A percentile compares a stretch with the other conserved stretches of the same genome.
Evolutionary conservation across 1,140 invertebrate species (phyloP).

Genomic region (Psix sp.): DNA sequence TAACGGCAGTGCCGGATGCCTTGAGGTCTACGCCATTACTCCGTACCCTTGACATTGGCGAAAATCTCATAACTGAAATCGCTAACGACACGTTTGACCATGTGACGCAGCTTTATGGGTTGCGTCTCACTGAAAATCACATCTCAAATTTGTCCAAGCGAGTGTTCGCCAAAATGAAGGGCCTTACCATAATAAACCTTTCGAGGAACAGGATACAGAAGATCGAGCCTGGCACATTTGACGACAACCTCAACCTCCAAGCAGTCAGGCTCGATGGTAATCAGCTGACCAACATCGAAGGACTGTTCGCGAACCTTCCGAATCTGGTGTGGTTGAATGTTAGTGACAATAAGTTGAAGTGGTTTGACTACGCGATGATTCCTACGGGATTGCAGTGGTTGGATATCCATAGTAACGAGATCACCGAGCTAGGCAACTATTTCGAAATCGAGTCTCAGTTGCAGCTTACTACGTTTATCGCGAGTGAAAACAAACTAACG

Average conservation of each 20-base stretch:
- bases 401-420: conserved; percentile 92
- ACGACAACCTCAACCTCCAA: conserved; percentile 88
- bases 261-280: conserved; percentile 93
- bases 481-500: conserved; percentile 89
- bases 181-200: conserved; percentile 91
- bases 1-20: conserved; percentile 90
- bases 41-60: conserved; percentile 91
- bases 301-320: conserved; percentile 89
- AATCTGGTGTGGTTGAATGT: conserved; percentile 94
- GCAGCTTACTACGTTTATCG: conserved; percentile 89
- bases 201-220: conserved; percentile 90
- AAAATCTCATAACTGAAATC: conserved; percentile 91
- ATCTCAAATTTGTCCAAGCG: conserved; percentile 91
- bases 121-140: conserved; percentile 91
- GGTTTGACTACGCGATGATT: conserved; percentile 94
- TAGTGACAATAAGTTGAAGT: conserved; percentile 91
- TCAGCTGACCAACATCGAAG: conserved; percentile 88
- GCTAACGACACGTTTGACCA: conserved; percentile 89
- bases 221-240: conserved; percentile 91
- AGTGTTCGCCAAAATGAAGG: conserved; percentile 88
- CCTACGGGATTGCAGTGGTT: conserved; percentile 92
- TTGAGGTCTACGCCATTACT: conserved; percentile 87
- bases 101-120: conserved; percentile 86
- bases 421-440: conserved; percentile 92
- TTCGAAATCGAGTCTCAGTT: conserved; percentile 91